Percentiles rank a stretch among this genome's conserved stretches.
These are phyloP conservation scores for Arion vulgaris DNA, from an alignment of 1,140 invertebrate genomes.

Conservation along the genomic window DNA sequence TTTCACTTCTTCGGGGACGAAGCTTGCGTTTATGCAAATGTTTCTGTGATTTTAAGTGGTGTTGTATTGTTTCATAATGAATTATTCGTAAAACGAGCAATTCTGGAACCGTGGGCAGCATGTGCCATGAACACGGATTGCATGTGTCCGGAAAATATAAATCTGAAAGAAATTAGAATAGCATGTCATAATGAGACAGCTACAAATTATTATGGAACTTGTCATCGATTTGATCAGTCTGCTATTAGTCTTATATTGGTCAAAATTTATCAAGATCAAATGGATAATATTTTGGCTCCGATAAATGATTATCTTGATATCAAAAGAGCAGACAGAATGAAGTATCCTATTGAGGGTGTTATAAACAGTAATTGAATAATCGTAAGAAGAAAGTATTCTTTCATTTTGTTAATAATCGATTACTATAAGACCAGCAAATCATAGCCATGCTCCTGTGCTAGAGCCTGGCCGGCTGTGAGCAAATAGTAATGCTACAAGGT, in stretches of 20 bases:
- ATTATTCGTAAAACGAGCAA: conserved; percentile 21
- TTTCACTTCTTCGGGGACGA: conserved; percentile 36
- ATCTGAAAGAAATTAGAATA: background rate
- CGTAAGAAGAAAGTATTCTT: too few relatives aligned
- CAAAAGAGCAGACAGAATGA: background rate
- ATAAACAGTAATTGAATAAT: background rate
- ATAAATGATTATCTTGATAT: conserved; percentile 2
- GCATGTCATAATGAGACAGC: background rate
- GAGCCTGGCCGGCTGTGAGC: too few relatives aligned
- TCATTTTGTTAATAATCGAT: too few relatives aligned
- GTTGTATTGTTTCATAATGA: conserved; percentile 2
- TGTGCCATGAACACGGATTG: conserved; percentile 14
- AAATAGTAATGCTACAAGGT: too few relatives aligned
- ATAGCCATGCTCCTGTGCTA: too few relatives aligned
- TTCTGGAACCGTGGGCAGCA: conserved; percentile 31
- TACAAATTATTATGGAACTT: background rate
- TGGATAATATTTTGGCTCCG: background rate
- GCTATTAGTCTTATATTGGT: conserved; percentile 20
- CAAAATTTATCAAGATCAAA: conserved; percentile 18
- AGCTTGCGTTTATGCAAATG: conserved; percentile 9
- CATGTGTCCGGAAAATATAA: background rate
- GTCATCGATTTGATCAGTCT: conserved; percentile 35
- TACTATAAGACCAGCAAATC: too few relatives aligned
- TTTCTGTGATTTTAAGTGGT: background rate
- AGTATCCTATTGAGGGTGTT: background rate